phyloP scores from a whole-genome alignment of 1,140 invertebrate genomes.

The Drosophila ercepeae region DNA sequence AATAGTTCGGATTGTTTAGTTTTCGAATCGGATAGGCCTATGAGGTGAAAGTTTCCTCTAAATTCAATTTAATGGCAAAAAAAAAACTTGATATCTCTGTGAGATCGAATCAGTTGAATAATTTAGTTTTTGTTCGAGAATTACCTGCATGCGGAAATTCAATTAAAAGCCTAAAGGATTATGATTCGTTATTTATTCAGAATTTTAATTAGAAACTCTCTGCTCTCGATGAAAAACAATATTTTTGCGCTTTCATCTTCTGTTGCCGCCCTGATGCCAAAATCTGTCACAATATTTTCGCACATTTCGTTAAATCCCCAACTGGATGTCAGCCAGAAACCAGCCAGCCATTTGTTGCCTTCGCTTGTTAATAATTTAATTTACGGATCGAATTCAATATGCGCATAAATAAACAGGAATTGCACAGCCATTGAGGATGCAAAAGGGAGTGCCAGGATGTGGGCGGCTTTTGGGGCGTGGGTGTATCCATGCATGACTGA shows the following conservation, averaged over 20 bases:
- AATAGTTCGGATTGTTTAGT: slow-evolving; percentile 32
- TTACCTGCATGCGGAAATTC: neutral
- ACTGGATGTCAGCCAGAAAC: neutral
- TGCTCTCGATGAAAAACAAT: too few relatives aligned
- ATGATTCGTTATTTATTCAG: neutral
- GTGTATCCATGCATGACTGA: slow-evolving; percentile 28
- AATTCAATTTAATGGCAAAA: slow-evolving; percentile 25
- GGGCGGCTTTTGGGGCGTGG: neutral
- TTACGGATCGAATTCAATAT: slow-evolving; percentile 58
- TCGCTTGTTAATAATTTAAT: slow-evolving; percentile 64
- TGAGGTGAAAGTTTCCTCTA: slow-evolving; percentile 35
- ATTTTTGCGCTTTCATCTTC: slow-evolving; percentile 29
- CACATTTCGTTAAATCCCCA: slow-evolving; percentile 10
- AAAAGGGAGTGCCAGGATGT: neutral
- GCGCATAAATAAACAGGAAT: slow-evolving; percentile 66
- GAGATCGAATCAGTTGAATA: slow-evolving; percentile 1
- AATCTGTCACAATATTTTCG: slow-evolving; percentile 38
- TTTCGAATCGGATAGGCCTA: slow-evolving; percentile 38
- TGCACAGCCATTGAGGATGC: slow-evolving; percentile 4
- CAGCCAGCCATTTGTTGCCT: slow-evolving; percentile 7
- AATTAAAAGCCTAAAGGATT: neutral
- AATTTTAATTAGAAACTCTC: neutral
- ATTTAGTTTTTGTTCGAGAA: neutral
- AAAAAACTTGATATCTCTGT: neutral
- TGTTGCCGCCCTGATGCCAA: too few relatives aligned